Conservation (phyloP, 2,113 vertebrate species). For the Scalopus aquaticus region DNA sequence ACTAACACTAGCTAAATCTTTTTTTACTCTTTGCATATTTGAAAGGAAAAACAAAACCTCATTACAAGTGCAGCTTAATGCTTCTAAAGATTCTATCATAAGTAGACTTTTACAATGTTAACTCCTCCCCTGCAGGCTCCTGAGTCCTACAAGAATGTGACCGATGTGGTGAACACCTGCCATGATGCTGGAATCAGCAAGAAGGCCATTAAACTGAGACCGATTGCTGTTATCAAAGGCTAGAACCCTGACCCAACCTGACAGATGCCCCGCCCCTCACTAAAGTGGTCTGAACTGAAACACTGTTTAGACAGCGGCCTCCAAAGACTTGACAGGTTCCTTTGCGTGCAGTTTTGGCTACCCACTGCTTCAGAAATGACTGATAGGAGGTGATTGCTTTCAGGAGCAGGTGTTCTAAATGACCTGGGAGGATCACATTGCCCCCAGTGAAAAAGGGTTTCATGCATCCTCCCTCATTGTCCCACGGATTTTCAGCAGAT, state of each 20-base stretch:
- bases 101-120: background rate
- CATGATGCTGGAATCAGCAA: constrained; percentile 97
- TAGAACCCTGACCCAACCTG: constrained; percentile 75
- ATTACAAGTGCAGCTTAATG: background rate
- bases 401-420: background rate
- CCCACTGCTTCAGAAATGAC: background rate
- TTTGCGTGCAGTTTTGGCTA: background rate
- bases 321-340: background rate
- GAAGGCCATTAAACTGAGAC: constrained; percentile 97
- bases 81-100: background rate
- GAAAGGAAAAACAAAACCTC: background rate
- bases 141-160: constrained; percentile 98
- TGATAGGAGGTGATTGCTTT: background rate
- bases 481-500: constrained; percentile 2
- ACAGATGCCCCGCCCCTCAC: fast-evolving
- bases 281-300: constrained; percentile 9
- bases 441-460: background rate
- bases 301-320: background rate
- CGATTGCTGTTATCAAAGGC: constrained; percentile 98
- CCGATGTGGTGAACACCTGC: constrained; percentile 97
- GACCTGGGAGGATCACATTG: background rate
- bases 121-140: constrained; percentile 88
- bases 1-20: background rate
- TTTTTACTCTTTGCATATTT: constrained; percentile 31
- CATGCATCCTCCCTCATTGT: background rate